These are phyloP conservation scores for Hybognathus amarus DNA, from an alignment of 2,797 vertebrate genomes.

Conservation along the genomic window DNA sequence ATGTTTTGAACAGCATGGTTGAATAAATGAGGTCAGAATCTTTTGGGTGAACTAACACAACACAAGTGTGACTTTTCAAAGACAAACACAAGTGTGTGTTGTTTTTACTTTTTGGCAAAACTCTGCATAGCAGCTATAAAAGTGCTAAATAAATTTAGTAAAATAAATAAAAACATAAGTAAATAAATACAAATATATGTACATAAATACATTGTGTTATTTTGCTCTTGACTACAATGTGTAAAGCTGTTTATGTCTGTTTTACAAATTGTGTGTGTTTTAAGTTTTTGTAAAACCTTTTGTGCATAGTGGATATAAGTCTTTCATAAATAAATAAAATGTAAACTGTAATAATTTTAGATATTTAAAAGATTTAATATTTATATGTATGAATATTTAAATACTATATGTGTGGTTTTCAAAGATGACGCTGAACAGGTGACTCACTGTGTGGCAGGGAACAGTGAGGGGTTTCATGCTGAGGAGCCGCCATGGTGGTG, in stretches of 20 bases:
- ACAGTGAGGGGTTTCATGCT: conserved; percentile 86
- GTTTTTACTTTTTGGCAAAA: neutral
- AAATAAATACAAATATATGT: neutral
- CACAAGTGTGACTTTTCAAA: no score
- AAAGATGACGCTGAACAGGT: neutral
- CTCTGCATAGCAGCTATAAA: neutral
- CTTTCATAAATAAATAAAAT: neutral
- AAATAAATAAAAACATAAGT: neutral
- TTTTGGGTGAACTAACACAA: neutral
- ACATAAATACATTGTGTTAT: no score
- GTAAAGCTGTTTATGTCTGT: neutral
- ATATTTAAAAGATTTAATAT: neutral
- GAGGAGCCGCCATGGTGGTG: conserved; percentile 77
- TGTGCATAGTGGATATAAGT: neutral
- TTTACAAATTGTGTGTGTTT: neutral
- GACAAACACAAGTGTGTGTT: neutral
- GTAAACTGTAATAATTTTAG: neutral
- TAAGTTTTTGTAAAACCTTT: neutral
- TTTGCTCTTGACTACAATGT: neutral
- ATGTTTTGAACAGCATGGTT: neutral
- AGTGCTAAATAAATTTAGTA: neutral
- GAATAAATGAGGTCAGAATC: neutral
- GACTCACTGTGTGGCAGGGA: conserved; percentile 89
- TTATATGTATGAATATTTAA: neutral
- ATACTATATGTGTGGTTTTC: neutral